Percentiles rank a stretch among this genome's conserved stretches.
These are phyloP conservation scores for Campopleginae sp. DNA, from an alignment of 2,888 invertebrate species.

Conservation along the genomic window DNA sequence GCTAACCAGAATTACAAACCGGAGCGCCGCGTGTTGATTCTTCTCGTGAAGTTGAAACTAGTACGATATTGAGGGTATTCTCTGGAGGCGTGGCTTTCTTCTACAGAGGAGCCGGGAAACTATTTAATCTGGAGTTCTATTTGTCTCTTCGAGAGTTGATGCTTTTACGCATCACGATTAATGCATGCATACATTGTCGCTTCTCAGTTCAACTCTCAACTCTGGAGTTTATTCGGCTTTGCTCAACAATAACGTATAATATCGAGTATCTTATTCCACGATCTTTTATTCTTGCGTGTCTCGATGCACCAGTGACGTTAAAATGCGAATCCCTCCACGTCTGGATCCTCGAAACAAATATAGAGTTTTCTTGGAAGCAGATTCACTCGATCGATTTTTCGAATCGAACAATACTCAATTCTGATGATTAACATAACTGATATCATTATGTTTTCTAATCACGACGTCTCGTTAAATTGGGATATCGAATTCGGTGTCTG, in stretches of 20 bases:
- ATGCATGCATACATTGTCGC: conserved; percentile 9
- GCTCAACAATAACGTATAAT: conserved; percentile 71
- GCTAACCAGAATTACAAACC: not conserved
- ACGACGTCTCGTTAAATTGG: conserved; percentile 28
- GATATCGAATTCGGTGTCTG: conserved; percentile 34
- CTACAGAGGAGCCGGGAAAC: conserved; percentile 60
- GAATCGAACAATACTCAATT: not conserved
- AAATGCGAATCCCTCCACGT: conserved; percentile 76
- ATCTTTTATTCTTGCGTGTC: conserved; percentile 68
- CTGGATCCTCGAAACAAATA: conserved; percentile 63
- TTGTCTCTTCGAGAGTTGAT: conserved; percentile 72
- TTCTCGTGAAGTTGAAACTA: conserved; percentile 65
- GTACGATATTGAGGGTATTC: conserved; percentile 77
- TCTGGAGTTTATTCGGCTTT: conserved; percentile 69
- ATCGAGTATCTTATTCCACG: conserved; percentile 15
- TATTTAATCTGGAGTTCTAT: conserved; percentile 50
- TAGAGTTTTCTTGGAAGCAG: not conserved
- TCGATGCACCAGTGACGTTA: conserved; percentile 75
- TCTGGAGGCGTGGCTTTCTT: conserved; percentile 78
- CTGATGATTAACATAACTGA: not conserved
- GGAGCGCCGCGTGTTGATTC: not conserved
- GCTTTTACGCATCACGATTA: conserved; percentile 67
- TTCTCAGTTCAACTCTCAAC: conserved; percentile 47
- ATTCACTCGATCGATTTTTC: conserved; percentile 7
- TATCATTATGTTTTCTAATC: not conserved